These are phyloP conservation scores for Antennarius striatus DNA, from an alignment of 2,113 vertebrate species.

Conservation along the genomic window DNA sequence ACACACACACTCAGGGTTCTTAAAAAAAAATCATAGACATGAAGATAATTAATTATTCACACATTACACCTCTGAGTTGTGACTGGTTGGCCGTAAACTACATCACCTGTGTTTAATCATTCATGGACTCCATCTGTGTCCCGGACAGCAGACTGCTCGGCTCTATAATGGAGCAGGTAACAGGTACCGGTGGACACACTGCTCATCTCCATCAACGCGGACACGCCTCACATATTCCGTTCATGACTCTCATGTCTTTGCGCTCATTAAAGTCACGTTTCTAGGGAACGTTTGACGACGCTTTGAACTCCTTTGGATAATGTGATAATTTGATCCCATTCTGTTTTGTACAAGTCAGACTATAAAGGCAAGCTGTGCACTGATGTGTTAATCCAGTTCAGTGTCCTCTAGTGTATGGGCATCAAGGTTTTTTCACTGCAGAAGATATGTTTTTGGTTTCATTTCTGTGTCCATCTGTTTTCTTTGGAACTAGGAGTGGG, in stretches of 20 bases:
- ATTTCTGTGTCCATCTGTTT: background rate
- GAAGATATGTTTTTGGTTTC: slow-evolving; percentile 27
- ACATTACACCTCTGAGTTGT: slow-evolving; percentile 47
- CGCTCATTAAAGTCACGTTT: too few relatives aligned
- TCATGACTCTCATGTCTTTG: too few relatives aligned
- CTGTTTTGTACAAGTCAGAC: too few relatives aligned
- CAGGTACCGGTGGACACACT: slow-evolving; percentile 18
- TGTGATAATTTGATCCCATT: background rate
- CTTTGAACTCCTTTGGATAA: too few relatives aligned
- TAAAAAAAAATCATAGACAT: slow-evolving; percentile 1
- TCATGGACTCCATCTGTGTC: slow-evolving; percentile 67
- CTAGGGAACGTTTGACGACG: background rate
- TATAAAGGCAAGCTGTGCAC: too few relatives aligned
- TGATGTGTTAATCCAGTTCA: too few relatives aligned
- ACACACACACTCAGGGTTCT: background rate
- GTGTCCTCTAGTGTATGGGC: too few relatives aligned
- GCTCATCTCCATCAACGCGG: slow-evolving; percentile 20
- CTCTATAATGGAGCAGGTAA: slow-evolving; percentile 17
- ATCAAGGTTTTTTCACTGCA: slow-evolving; percentile 13
- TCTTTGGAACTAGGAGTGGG: too few relatives aligned
- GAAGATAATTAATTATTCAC: slow-evolving; percentile 54
- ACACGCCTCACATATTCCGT: background rate
- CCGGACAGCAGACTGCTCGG: slow-evolving; percentile 42
- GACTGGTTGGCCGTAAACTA: slow-evolving; percentile 45
- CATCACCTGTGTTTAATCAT: slow-evolving; percentile 72